phyloP scores from a whole-genome alignment of 2,888 invertebrate genomes.

The Brachynemurus nebulosus region DNA sequence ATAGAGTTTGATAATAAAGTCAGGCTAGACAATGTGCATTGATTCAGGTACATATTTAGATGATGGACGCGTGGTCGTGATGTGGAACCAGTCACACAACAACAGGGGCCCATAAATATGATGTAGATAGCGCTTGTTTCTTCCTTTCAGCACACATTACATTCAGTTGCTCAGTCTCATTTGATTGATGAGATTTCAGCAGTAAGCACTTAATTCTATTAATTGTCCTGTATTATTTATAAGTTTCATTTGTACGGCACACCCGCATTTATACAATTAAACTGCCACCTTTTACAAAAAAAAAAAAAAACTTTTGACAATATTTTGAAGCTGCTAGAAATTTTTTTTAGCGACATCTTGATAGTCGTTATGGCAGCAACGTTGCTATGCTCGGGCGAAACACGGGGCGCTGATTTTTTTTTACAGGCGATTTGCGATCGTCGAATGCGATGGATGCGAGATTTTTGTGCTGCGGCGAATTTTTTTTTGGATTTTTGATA shows the following conservation, averaged over 20 bases:
- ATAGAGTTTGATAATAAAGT: neutral
- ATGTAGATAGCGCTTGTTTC: constrained; percentile 39
- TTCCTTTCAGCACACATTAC: constrained; percentile 57
- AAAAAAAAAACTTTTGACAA: neutral
- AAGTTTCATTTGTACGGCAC: constrained; percentile 51
- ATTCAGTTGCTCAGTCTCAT: constrained; percentile 45
- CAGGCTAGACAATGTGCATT: constrained; percentile 4
- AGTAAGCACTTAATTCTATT: constrained; percentile 30
- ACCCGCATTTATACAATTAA: constrained; percentile 21
- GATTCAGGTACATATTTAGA: constrained; percentile 1
- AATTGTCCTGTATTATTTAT: constrained; percentile 31
- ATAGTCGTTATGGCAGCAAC: constrained; percentile 1
- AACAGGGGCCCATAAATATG: neutral
- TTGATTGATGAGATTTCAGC: constrained; percentile 4
- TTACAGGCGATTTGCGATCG: neutral
- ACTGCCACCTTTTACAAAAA: neutral
- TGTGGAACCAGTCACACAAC: neutral
- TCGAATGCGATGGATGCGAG: neutral
- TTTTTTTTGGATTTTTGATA: constrained; percentile 5
- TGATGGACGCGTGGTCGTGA: constrained; percentile 2
- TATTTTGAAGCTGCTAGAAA: constrained; percentile 5
- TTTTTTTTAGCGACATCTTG: constrained; percentile 8
- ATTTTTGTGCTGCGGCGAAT: constrained; percentile 3
- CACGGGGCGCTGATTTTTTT: neutral
- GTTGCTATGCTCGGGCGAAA: neutral